These are phyloP conservation scores for Arrhopalites spinosus DNA, from an alignment of 2,888 invertebrate species.

Conservation along the genomic window DNA sequence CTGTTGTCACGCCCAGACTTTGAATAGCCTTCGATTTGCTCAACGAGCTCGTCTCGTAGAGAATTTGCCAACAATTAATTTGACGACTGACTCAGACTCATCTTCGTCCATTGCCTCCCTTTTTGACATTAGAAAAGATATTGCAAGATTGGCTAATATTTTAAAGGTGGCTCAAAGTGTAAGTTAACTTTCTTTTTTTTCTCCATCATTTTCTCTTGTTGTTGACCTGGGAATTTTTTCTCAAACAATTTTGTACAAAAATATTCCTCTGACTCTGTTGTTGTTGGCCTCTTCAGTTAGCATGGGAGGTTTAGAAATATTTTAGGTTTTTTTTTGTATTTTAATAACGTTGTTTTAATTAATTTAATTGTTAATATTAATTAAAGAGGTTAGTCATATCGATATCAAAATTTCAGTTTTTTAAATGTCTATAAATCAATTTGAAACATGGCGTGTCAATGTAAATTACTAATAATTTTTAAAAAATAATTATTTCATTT, in stretches of 20 bases:
- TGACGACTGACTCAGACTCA: conserved; percentile 3
- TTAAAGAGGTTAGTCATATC: no score
- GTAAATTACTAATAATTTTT: no score
- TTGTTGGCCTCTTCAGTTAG: neutral
- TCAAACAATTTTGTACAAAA: neutral
- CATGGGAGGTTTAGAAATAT: neutral
- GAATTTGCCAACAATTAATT: conserved; percentile 67
- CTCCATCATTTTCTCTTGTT: neutral
- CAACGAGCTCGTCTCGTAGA: conserved; percentile 74
- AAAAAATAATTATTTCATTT: neutral
- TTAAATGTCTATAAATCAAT: neutral
- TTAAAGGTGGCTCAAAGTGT: conserved; percentile 53
- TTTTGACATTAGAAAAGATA: conserved; percentile 55
- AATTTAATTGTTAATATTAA: no score
- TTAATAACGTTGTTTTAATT: no score
- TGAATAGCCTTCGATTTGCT: conserved; percentile 81
- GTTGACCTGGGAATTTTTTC: neutral
- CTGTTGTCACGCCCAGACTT: conserved; percentile 76
- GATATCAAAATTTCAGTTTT: neutral
- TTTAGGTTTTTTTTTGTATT: no score
- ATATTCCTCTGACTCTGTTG: neutral
- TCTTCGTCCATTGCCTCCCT: conserved; percentile 45
- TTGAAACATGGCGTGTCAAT: conserved; percentile 12
- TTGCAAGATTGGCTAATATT: conserved; percentile 52
- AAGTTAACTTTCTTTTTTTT: conserved; percentile 30